Percentiles rank a stretch among this genome's conserved stretches.
Conservation (phyloP, 2,888 invertebrate species). For the Drosophila infuscata region DNA sequence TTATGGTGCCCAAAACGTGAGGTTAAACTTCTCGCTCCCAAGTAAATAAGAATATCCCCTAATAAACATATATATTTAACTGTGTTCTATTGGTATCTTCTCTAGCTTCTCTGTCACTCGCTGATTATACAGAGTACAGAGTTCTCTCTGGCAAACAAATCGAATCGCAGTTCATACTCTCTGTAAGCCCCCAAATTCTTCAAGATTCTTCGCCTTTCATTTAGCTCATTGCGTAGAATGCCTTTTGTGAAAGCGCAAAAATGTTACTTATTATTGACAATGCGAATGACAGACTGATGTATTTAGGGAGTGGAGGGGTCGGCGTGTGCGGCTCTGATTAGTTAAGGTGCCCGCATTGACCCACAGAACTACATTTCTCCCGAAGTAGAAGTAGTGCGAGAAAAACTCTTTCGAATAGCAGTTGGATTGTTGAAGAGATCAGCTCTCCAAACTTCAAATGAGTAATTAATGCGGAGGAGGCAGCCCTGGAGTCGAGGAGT, state of each 20-base stretch:
- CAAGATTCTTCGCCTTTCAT: constrained; percentile 45
- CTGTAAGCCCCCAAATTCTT: constrained; percentile 41
- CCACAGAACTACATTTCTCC: constrained; percentile 75
- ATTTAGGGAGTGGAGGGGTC: constrained; percentile 13
- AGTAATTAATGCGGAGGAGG: constrained; percentile 69
- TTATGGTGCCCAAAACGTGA: constrained; percentile 73
- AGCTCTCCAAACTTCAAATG: constrained; percentile 49
- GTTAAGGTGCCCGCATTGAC: constrained; percentile 77
- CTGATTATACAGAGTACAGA: constrained; percentile 22
- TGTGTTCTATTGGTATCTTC: constrained; percentile 19
- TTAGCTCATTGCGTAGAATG: constrained; percentile 53
- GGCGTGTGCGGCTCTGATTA: constrained; percentile 58
- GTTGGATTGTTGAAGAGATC: constrained; percentile 45
- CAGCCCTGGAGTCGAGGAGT: constrained; percentile 23
- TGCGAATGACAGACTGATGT: constrained; percentile 26
- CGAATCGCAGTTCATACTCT: constrained; percentile 52
- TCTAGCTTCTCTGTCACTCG: constrained; percentile 52
- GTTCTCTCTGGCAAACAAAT: constrained; percentile 41
- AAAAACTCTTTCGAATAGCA: constrained; percentile 40
- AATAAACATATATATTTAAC: constrained; percentile 31
- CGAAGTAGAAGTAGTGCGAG: constrained; percentile 25
- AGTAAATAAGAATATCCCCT: constrained; percentile 29
- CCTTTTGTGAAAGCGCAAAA: constrained; percentile 49
- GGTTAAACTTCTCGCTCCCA: constrained; percentile 62
- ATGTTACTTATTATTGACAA: constrained; percentile 61